Conservation (phyloP, 1,140 invertebrate species). For the Leptinotarsa texana region DNA sequence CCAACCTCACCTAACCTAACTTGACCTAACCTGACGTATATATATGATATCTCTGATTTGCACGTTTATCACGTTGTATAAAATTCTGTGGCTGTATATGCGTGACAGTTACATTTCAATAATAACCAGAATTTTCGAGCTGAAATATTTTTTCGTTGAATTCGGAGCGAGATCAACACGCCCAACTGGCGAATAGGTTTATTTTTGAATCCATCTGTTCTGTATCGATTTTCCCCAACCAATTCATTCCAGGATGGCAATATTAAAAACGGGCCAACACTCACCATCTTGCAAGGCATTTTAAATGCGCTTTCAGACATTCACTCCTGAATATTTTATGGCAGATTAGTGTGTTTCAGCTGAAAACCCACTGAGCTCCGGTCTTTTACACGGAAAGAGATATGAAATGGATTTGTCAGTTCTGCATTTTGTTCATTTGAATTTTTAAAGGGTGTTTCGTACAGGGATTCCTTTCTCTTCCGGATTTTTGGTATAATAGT, state of each 20-base stretch:
- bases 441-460: background rate
- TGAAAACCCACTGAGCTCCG: background rate
- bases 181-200: background rate
- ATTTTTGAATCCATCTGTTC: background rate
- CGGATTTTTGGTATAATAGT: no score
- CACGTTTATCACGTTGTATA: no score
- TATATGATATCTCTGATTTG: no score
- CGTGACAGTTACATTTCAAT: no score
- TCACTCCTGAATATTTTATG: constrained; percentile 39
- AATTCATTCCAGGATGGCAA: background rate
- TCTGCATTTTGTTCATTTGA: background rate
- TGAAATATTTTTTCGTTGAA: no score
- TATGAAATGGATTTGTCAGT: constrained; percentile 6
- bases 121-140: no score
- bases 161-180: no score
- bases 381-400: background rate
- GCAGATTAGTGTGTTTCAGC: constrained; percentile 31
- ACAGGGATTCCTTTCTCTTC: background rate
- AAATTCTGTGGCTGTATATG: no score
- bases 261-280: constrained; percentile 10
- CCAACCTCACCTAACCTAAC: no score
- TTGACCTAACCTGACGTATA: no score
- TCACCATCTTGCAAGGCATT: constrained; percentile 32
- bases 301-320: constrained; percentile 33
- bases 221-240: background rate